Percentiles rank a stretch among this genome's conserved stretches.
These are phyloP conservation scores for Varanus komodoensis DNA, from an alignment of 2,113 vertebrate species.

Conservation along the genomic window DNA sequence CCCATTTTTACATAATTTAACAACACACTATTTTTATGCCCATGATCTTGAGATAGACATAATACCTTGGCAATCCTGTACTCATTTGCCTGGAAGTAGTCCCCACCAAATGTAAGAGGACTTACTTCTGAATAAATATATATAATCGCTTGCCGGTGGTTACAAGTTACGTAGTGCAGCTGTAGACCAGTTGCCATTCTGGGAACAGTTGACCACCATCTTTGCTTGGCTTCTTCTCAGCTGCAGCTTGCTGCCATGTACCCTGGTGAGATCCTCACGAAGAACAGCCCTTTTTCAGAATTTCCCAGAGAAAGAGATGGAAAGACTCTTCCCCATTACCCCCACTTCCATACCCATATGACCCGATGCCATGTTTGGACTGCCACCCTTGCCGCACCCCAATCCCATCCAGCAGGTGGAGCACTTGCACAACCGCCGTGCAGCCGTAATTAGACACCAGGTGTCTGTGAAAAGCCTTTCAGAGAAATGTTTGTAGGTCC, in stretches of 20 bases:
- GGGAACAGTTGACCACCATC: background rate
- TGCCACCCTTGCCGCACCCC: constrained; percentile 46
- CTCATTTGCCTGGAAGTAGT: too few species aligned
- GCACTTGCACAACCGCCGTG: constrained; percentile 52
- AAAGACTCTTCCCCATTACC: constrained; percentile 2
- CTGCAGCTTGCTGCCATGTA: constrained; percentile 22
- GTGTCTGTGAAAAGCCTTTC: constrained; percentile 69
- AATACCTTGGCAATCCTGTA: background rate
- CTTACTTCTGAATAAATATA: too few species aligned
- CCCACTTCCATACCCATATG: constrained; percentile 21
- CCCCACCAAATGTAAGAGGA: too few species aligned
- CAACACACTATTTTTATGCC: constrained; percentile 20
- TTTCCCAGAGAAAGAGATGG: constrained; percentile 10
- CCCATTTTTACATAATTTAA: constrained; percentile 24
- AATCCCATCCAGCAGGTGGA: constrained; percentile 44
- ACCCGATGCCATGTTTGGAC: constrained; percentile 36
- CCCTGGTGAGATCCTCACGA: background rate
- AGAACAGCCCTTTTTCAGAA: constrained; percentile 26
- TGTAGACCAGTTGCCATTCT: background rate
- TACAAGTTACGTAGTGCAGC: background rate
- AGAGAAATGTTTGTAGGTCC: constrained; percentile 55
- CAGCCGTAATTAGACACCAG: constrained; percentile 67
- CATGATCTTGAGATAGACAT: background rate
- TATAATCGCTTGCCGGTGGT: too few species aligned
- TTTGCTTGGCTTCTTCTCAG: background rate